phyloP scores from a whole-genome alignment of 92 coral and sea anemone species.

The Isaurus tuberculatus region DNA sequence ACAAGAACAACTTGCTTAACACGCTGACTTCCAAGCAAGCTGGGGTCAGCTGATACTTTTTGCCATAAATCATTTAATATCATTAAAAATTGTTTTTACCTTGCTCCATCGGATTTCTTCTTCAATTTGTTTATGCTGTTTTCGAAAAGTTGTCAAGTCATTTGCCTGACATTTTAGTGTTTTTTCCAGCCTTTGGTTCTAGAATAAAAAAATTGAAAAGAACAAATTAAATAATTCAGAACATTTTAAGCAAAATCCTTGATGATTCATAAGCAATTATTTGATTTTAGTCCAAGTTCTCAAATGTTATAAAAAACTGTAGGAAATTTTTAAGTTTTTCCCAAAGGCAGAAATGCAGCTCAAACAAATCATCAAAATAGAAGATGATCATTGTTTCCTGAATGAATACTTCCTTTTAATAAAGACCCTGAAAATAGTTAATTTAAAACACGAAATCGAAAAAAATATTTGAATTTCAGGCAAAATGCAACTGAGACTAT shows the following conservation, averaged over 20 bases:
- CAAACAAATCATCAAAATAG: too few relatives aligned
- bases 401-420: too few relatives aligned
- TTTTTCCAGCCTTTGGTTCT: slow-evolving; percentile 65
- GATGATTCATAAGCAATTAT: not conserved
- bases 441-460: too few relatives aligned
- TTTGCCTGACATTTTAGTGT: slow-evolving; percentile 60
- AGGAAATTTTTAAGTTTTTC: too few relatives aligned
- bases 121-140: slow-evolving; percentile 63
- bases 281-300: too few relatives aligned
- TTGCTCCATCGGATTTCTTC: slow-evolving; percentile 84
- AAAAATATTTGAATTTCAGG: too few relatives aligned
- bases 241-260: not conserved
- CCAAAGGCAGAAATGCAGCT: too few relatives aligned
- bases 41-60: too few relatives aligned
- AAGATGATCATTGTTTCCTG: too few relatives aligned
- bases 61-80: not conserved
- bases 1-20: not conserved
- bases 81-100: slow-evolving; percentile 47
- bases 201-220: not conserved
- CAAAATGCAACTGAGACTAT: too few relatives aligned
- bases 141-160: slow-evolving; percentile 52
- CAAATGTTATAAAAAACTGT: too few relatives aligned
- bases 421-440: too few relatives aligned
- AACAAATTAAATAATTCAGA: not conserved
- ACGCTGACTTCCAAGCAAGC: not conserved